Conservation (phyloP, 2,113 vertebrate species). For the Microcebus ravelobensis region DNA sequence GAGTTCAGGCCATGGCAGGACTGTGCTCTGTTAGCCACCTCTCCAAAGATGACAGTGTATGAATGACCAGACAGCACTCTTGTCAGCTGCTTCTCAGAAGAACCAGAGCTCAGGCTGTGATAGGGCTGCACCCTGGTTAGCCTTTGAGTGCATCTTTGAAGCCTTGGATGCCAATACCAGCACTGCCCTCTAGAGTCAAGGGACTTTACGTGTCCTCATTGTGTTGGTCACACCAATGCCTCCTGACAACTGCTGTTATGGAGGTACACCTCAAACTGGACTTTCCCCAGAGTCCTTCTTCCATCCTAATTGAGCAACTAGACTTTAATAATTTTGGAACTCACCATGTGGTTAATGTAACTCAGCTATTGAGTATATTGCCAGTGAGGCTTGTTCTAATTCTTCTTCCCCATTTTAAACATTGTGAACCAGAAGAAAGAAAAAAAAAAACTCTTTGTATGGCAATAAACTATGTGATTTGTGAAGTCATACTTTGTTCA, state of each 20-base stretch:
- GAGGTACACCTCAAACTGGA: background rate
- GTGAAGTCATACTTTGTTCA: background rate
- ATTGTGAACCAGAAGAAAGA: background rate
- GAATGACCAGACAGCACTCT: background rate
- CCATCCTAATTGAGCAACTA: background rate
- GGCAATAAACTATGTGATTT: background rate
- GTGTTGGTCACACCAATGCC: background rate
- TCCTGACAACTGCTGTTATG: background rate
- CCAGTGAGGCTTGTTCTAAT: background rate
- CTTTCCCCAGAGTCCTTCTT: background rate
- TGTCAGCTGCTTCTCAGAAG: background rate
- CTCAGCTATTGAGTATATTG: background rate
- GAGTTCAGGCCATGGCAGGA: background rate
- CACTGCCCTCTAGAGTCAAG: too few relatives aligned
- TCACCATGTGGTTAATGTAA: background rate
- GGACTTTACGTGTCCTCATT: background rate
- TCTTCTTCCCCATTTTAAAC: background rate
- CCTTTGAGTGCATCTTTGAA: background rate
- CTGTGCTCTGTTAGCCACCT: background rate
- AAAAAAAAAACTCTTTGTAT: background rate
- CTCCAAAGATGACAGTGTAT: background rate
- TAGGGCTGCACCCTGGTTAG: background rate
- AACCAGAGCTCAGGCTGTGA: background rate
- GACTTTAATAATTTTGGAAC: background rate
- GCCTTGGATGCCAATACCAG: too few relatives aligned